These are phyloP conservation scores for Allygus modestus DNA, from an alignment of 2,888 invertebrate species.

Conservation along the genomic window DNA sequence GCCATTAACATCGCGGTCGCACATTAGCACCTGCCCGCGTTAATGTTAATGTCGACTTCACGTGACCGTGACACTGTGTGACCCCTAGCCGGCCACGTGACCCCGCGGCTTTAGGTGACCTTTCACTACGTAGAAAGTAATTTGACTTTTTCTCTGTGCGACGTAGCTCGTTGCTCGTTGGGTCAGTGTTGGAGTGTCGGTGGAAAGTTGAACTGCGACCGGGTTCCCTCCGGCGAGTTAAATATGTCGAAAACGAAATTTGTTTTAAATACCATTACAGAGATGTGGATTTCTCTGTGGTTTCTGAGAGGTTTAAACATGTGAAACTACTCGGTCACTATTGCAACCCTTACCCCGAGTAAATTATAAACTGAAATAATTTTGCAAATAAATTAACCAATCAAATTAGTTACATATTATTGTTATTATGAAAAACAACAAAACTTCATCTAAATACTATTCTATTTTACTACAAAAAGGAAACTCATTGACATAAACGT, in stretches of 20 bases:
- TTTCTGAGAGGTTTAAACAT: background rate
- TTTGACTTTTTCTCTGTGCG: background rate
- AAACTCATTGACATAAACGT: no score
- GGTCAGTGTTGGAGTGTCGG: background rate
- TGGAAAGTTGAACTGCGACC: background rate
- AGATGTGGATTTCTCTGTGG: background rate
- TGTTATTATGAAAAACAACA: no score
- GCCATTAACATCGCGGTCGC: conserved; percentile 1
- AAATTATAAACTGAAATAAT: no score
- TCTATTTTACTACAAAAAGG: no score
- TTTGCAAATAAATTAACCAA: no score
- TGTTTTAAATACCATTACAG: background rate
- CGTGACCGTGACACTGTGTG: background rate
- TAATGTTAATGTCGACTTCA: background rate
- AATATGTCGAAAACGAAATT: background rate
- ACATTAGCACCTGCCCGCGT: background rate
- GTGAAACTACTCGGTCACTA: no score
- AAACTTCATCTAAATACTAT: no score
- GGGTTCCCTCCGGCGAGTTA: background rate
- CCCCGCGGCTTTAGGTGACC: background rate
- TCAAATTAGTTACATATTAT: no score
- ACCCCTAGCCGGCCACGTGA: no score
- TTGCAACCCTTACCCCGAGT: no score
- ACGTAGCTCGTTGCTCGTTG: background rate
- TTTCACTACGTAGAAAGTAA: conserved; percentile 7